A percentile compares a stretch with the other conserved stretches of the same genome.
These are phyloP conservation scores for Drosophila planitibia DNA, from an alignment of 2,888 invertebrate genomes.

Conservation along the genomic window DNA sequence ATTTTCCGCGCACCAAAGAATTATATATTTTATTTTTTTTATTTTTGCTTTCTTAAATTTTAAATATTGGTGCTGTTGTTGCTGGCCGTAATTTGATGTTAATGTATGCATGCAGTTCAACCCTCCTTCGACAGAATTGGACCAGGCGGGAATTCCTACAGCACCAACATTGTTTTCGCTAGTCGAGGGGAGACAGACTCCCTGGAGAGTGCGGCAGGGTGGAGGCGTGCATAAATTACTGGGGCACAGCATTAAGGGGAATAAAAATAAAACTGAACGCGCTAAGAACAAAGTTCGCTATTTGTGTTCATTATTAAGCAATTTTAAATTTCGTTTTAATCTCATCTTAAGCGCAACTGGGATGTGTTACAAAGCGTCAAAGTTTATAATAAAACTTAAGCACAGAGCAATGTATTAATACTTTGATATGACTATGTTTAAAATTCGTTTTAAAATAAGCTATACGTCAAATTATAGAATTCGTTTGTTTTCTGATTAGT, in stretches of 20 bases:
- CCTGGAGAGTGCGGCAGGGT: not conserved
- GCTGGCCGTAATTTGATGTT: conserved; percentile 67
- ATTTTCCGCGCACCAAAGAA: conserved; percentile 49
- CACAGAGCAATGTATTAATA: not conserved
- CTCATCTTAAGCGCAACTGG: not conserved
- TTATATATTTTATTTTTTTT: conserved; percentile 22
- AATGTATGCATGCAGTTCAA: conserved; percentile 67
- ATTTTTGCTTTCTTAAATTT: conserved; percentile 20
- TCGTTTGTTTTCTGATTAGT: not conserved
- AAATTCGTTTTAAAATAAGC: not conserved
- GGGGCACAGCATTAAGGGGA: conserved; percentile 35
- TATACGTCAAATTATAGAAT: not conserved
- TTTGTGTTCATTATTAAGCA: conserved; percentile 58
- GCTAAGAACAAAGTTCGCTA: conserved; percentile 23
- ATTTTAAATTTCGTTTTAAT: conserved; percentile 30
- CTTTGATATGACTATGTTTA: not conserved
- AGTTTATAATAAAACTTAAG: not conserved
- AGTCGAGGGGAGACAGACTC: not conserved
- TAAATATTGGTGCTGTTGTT: conserved; percentile 26
- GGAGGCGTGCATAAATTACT: conserved; percentile 58
- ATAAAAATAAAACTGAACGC: conserved; percentile 50
- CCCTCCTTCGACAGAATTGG: conserved; percentile 11
- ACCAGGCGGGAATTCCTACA: not conserved
- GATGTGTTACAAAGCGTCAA: conserved; percentile 2
- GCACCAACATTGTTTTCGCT: conserved; percentile 12